phyloP scores from a whole-genome alignment of 1,140 invertebrate species.

The Dufourea novaeangliae region DNA sequence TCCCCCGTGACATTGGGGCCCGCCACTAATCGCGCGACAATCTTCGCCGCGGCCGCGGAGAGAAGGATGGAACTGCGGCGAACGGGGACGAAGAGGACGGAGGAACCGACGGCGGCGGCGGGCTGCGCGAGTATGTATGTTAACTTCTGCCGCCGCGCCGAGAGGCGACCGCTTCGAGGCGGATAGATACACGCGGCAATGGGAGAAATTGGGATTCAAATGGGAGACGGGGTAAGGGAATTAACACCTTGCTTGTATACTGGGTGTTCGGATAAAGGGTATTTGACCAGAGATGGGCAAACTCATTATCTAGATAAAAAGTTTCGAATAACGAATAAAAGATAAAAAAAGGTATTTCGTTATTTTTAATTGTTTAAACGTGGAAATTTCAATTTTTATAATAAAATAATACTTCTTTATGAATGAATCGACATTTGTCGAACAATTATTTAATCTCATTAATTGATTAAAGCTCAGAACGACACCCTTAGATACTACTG shows the following conservation, averaged over 20 bases:
- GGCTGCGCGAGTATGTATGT: conserved; percentile 1
- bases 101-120: not conserved
- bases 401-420: no score
- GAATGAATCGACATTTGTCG: no score
- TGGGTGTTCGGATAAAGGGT: no score
- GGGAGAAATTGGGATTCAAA: conserved; percentile 47
- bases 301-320: no score
- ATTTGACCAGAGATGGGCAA: no score
- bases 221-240: not conserved
- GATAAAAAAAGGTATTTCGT: no score
- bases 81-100: conserved; percentile 46
- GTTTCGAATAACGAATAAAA: no score
- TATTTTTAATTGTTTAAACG: no score
- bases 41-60: conserved; percentile 72
- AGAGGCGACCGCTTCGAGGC: not conserved
- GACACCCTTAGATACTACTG: no score
- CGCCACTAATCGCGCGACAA: conserved; percentile 82
- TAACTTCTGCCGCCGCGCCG: not conserved
- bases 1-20: conserved; percentile 77
- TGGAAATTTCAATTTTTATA: no score
- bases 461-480: no score
- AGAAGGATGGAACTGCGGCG: conserved; percentile 40
- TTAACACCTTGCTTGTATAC: not conserved
- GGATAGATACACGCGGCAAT: conserved; percentile 39
- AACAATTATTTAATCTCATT: no score